Conservation (phyloP, 1,140 invertebrate species). For the Aphis gossypii region DNA sequence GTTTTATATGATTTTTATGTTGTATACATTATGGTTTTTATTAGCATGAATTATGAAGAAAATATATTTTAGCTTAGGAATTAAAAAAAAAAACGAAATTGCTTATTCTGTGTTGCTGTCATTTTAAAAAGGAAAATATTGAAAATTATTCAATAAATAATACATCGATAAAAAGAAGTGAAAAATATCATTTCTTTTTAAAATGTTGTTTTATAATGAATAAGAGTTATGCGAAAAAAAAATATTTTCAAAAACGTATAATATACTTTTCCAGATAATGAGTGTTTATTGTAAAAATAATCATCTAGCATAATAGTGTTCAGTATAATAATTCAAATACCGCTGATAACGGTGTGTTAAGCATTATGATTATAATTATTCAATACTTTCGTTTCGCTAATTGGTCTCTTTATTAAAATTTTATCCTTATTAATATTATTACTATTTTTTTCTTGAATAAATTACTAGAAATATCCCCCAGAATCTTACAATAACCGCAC, state of each 20-base stretch:
- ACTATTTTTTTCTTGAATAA: background rate
- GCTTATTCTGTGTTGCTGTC: too few relatives aligned
- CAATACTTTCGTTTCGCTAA: background rate
- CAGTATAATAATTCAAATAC: background rate
- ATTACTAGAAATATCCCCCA: background rate
- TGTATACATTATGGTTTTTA: background rate
- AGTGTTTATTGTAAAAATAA: background rate
- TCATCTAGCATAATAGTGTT: background rate
- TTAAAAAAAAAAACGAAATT: background rate
- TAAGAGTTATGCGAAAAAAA: background rate
- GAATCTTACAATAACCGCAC: background rate
- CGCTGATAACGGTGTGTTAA: background rate
- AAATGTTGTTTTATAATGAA: background rate
- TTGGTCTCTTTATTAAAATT: background rate
- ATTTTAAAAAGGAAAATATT: too few relatives aligned
- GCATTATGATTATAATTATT: background rate
- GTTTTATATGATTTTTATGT: too few relatives aligned
- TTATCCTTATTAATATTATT: background rate
- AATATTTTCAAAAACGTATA: background rate
- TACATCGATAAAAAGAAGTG: background rate
- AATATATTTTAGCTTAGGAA: background rate
- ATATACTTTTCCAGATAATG: background rate
- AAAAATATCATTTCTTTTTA: background rate
- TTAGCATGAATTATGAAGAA: background rate
- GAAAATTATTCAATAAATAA: background rate